Conservation (phyloP, 1,140 invertebrate species). For the Linepithema humile region DNA sequence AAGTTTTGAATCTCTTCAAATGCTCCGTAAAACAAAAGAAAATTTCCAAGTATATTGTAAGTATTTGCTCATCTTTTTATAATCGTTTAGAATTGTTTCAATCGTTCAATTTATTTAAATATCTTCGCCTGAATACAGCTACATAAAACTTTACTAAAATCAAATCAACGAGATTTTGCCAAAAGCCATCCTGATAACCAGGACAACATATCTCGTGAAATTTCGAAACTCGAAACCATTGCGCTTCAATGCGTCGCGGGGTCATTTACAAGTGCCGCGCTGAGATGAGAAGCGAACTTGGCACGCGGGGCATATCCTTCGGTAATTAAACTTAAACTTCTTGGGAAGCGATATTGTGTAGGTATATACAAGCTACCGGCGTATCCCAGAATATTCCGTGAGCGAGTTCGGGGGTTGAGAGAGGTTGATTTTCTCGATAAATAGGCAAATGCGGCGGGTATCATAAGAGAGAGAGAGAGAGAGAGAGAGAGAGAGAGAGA, state of each 20-base stretch:
- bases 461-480: conserved; percentile 44
- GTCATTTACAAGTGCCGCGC: conserved; percentile 58
- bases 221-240: conserved; percentile 45
- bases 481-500: no score
- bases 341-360: conserved; percentile 49
- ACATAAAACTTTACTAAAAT: neutral
- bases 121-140: neutral
- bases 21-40: neutral
- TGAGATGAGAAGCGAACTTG: conserved; percentile 42
- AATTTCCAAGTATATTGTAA: neutral
- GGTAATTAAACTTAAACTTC: conserved; percentile 71
- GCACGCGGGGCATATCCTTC: conserved; percentile 32
- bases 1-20: neutral
- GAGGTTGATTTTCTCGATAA: conserved; percentile 47
- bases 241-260: conserved; percentile 41
- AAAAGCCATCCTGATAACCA: conserved; percentile 20
- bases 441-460: conserved; percentile 20
- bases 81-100: no score
- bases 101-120: neutral
- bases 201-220: conserved; percentile 38
- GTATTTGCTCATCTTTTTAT: no score
- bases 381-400: conserved; percentile 26
- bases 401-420: neutral
- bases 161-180: neutral
- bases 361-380: neutral